phyloP scores from a whole-genome alignment of 2,888 invertebrate species.

The Pterobdella sp. region DNA sequence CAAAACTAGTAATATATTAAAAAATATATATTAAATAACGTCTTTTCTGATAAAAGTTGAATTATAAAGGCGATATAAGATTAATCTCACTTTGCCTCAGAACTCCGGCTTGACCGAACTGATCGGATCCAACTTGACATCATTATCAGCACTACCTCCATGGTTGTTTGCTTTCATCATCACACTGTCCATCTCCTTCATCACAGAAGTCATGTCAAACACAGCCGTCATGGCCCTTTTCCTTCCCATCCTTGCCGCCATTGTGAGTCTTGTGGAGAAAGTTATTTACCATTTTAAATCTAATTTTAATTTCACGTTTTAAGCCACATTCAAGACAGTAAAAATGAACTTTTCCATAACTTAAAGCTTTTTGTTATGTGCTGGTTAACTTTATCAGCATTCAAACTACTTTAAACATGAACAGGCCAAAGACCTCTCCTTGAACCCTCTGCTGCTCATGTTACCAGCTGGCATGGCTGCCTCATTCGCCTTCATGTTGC shows the following conservation, averaged over 20 bases:
- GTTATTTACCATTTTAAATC: neutral
- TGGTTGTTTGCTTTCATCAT: constrained; percentile 66
- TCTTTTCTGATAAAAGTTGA: neutral
- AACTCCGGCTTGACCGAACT: constrained; percentile 67
- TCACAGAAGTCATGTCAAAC: constrained; percentile 82
- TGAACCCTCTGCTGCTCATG: constrained; percentile 32
- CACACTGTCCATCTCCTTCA: constrained; percentile 66
- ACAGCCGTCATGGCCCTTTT: constrained; percentile 82
- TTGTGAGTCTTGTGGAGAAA: constrained; percentile 41
- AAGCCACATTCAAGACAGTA: too few species aligned
- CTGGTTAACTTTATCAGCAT: too few species aligned
- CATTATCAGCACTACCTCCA: constrained; percentile 61
- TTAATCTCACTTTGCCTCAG: too few species aligned
- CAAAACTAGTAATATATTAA: neutral
- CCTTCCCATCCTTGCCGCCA: constrained; percentile 72
- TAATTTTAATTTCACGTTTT: neutral
- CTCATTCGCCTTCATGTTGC: constrained; percentile 35
- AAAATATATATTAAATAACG: neutral
- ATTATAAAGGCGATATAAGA: too few species aligned
- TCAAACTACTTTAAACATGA: too few species aligned
- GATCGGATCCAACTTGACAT: constrained; percentile 65
- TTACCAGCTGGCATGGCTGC: constrained; percentile 33
- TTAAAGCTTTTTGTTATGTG: too few species aligned
- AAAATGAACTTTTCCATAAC: too few species aligned
- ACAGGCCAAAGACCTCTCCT: constrained; percentile 11